A percentile compares a stretch with the other conserved stretches of the same genome.
Conservation (phyloP, 1,140 invertebrate genomes). For the Apis dorsata region DNA sequence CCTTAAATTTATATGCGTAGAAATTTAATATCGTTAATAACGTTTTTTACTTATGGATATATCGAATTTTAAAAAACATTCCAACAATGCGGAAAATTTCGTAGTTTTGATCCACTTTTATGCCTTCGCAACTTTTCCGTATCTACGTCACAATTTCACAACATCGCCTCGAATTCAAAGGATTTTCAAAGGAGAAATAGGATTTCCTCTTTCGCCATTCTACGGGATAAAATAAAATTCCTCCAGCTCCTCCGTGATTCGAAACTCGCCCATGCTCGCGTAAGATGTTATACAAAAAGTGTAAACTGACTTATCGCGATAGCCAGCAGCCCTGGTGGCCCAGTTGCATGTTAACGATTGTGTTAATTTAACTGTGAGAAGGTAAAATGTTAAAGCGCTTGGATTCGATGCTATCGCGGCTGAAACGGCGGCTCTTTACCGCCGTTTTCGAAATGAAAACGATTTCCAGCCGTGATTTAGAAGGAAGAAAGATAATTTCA, state of each 20-base stretch:
- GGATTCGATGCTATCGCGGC: conserved; percentile 55
- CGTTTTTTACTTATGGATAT: too few relatives aligned
- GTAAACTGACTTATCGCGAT: not conserved
- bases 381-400: conserved; percentile 53
- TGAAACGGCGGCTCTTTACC: conserved; percentile 28
- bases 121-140: too few relatives aligned
- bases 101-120: too few relatives aligned
- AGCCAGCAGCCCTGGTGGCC: conserved; percentile 33
- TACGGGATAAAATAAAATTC: not conserved
- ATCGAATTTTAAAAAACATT: too few relatives aligned
- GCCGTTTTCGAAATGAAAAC: conserved; percentile 49
- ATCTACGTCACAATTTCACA: too few relatives aligned
- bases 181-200: too few relatives aligned
- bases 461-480: conserved; percentile 30
- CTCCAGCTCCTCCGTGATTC: too few relatives aligned
- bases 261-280: not conserved
- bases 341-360: conserved; percentile 67
- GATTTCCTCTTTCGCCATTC: not conserved
- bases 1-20: too few relatives aligned
- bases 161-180: too few relatives aligned
- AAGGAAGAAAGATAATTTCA: not conserved
- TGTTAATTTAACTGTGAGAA: conserved; percentile 66
- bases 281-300: not conserved
- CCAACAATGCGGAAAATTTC: not conserved
- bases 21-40: too few relatives aligned